Percentiles rank a stretch among this genome's conserved stretches.
phyloP scores from a whole-genome alignment of 2,113 vertebrate genomes.

The Zapornia atra region DNA sequence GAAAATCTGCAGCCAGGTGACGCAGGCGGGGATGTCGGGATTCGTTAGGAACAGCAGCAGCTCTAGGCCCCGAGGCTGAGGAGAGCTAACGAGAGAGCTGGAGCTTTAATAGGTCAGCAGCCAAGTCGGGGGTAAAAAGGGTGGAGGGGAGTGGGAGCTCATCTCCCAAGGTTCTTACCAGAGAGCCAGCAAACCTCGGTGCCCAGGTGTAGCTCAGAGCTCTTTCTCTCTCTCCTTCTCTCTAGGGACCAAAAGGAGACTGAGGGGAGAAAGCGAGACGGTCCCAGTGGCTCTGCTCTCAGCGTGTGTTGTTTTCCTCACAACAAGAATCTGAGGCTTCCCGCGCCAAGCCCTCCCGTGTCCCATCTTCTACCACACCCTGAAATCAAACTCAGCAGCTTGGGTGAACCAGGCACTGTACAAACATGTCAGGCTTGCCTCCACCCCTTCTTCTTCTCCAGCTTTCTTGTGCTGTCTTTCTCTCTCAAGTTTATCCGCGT shows the following conservation, averaged over 20 bases:
- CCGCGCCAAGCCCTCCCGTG: neutral
- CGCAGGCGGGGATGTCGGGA: neutral
- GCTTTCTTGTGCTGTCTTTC: constrained; percentile 12
- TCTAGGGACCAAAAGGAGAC: neutral
- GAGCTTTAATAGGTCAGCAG: constrained; percentile 38
- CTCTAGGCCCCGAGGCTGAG: constrained; percentile 11
- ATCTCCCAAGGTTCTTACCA: neutral
- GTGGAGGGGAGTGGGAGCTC: neutral
- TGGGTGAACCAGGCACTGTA: constrained; percentile 70
- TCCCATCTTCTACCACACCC: constrained; percentile 79
- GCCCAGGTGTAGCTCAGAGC: neutral
- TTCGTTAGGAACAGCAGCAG: constrained; percentile 9
- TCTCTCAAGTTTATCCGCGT: neutral
- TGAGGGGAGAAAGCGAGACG: neutral
- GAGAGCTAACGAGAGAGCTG: neutral
- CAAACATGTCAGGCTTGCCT: constrained; percentile 72
- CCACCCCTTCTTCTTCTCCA: constrained; percentile 54
- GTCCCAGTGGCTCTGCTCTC: neutral
- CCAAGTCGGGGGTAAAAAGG: neutral
- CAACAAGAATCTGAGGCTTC: neutral
- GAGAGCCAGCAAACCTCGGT: neutral
- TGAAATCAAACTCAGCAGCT: constrained; percentile 77
- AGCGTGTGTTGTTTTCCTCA: neutral
- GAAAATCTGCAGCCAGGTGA: neutral
- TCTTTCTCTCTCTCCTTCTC: neutral